phyloP scores from a whole-genome alignment of 2,888 invertebrate genomes.

The Eupeodes latifasciatus region DNA sequence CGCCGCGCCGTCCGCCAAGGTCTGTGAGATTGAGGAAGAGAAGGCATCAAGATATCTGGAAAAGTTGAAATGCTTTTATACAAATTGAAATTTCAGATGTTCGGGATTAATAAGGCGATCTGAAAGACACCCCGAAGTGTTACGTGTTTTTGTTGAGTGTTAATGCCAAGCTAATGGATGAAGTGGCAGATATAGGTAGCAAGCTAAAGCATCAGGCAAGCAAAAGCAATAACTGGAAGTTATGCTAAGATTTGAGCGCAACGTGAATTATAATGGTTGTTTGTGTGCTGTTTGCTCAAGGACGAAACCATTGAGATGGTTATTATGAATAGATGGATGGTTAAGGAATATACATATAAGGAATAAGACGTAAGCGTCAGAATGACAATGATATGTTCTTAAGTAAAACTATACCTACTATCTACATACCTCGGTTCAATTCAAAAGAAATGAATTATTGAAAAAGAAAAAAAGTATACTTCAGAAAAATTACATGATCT shows the following conservation, averaged over 20 bases:
- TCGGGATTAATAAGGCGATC: conserved; percentile 59
- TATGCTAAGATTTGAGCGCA: conserved; percentile 14
- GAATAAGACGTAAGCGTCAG: background rate
- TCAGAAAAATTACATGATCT: background rate
- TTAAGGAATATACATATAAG: background rate
- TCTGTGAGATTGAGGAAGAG: background rate
- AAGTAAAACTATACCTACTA: background rate
- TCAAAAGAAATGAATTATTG: background rate
- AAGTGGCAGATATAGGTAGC: conserved; percentile 28
- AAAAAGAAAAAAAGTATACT: background rate
- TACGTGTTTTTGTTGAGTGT: conserved; percentile 25
- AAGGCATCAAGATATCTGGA: conserved; percentile 1
- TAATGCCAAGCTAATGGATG: conserved; percentile 50
- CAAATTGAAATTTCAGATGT: conserved; percentile 63
- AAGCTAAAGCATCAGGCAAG: background rate
- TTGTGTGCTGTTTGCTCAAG: conserved; percentile 31
- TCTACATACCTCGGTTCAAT: background rate
- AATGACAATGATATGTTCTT: background rate
- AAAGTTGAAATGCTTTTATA: conserved; percentile 70
- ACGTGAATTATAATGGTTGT: background rate
- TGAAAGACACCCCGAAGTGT: conserved; percentile 19
- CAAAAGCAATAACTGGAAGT: conserved; percentile 12
- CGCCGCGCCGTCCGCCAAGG: background rate
- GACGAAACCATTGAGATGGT: conserved; percentile 36
- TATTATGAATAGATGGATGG: conserved; percentile 20